A percentile compares a stretch with the other conserved stretches of the same genome.
Evolutionary conservation across 2,888 invertebrate genomes (phyloP).

Genomic region (Steinernema scapterisci): DNA sequence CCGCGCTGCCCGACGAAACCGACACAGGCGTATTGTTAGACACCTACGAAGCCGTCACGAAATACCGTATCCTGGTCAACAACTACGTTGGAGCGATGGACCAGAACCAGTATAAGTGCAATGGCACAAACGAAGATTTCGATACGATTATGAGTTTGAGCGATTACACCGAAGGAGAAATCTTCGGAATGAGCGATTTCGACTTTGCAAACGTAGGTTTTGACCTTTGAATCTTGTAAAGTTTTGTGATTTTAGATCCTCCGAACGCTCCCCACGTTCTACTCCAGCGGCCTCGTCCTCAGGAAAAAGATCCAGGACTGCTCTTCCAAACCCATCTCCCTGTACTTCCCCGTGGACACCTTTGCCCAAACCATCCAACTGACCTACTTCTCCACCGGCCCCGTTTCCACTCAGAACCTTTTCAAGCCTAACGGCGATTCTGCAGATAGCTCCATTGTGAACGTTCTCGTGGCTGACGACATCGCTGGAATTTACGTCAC

Average conservation of each 20-base stretch:
- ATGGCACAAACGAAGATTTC: slow-evolving; percentile 10
- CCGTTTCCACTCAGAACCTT: not conserved
- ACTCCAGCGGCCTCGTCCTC: not conserved
- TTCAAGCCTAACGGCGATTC: not conserved
- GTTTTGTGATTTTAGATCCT: not conserved
- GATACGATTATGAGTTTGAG: not conserved
- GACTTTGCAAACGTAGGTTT: not conserved
- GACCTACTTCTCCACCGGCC: slow-evolving; percentile 32
- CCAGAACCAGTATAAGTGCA: slow-evolving; percentile 3
- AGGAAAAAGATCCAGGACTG: not conserved
- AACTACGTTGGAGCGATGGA: not conserved
- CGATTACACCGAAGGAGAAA: slow-evolving; percentile 4
- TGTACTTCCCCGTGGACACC: slow-evolving; percentile 55
- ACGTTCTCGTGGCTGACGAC: slow-evolving; percentile 41
- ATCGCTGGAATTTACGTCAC: slow-evolving; percentile 43
- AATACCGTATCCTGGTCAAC: slow-evolving; percentile 7
- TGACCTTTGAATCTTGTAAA: not conserved
- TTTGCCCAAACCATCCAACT: slow-evolving; percentile 53
- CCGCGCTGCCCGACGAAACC: not conserved
- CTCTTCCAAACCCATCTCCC: not conserved
- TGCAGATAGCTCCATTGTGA: not conserved
- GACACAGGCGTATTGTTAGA: not conserved
- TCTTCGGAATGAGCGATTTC: not conserved
- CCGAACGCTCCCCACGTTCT: not conserved
- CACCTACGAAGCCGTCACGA: not conserved